Percentiles rank a stretch among this genome's conserved stretches.
phyloP scores from a whole-genome alignment of 2,888 invertebrate species.

The Hanleya hanleyi region DNA sequence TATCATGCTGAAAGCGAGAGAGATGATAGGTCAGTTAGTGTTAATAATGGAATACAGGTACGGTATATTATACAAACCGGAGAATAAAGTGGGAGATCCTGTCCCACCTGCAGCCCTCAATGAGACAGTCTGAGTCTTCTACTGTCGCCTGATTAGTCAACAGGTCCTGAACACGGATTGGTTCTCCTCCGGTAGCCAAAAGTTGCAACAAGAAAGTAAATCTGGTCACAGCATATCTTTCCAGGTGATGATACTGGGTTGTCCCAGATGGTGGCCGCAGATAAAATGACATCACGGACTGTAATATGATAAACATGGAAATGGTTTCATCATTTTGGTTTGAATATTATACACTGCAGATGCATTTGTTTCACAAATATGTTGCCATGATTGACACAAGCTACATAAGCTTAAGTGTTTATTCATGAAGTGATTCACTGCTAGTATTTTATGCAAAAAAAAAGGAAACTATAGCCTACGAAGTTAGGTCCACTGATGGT shows the following conservation, averaged over 20 bases:
- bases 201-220: conserved; percentile 49
- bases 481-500: no score
- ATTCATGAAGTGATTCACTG: no score
- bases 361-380: no score
- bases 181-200: conserved; percentile 15
- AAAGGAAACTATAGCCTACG: no score
- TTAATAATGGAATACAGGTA: not conserved
- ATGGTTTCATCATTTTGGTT: no score
- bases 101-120: conserved; percentile 61
- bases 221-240: conserved; percentile 45
- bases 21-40: no score
- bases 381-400: no score
- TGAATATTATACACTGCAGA: no score
- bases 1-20: no score
- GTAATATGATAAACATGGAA: no score
- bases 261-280: conserved; percentile 49
- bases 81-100: conserved; percentile 66
- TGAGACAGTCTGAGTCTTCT: conserved; percentile 59
- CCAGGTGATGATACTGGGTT: conserved; percentile 49
- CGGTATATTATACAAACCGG: conserved; percentile 43
- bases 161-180: conserved; percentile 41
- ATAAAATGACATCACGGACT: conserved; percentile 60
- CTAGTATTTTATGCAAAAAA: no score
- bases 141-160: conserved; percentile 42
- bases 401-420: no score